phyloP scores from a whole-genome alignment of 2,888 invertebrate genomes.

The Ferdinandea cuprea region DNA sequence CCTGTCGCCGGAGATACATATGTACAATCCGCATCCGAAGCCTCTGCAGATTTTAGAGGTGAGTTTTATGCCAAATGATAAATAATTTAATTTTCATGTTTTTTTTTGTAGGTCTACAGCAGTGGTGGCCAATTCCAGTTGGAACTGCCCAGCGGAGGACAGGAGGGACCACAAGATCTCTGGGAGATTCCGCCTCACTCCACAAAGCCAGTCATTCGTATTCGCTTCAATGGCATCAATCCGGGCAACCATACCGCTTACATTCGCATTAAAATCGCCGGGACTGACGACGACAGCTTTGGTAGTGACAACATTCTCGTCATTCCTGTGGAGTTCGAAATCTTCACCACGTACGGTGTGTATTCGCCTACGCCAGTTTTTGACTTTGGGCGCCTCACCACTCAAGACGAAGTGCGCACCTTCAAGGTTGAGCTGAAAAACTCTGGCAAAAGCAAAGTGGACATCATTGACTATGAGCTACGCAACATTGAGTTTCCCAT shows the following conservation, averaged over 20 bases:
- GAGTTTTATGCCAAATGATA: slow-evolving; percentile 25
- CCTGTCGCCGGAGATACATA: slow-evolving; percentile 93
- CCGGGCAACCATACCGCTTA: slow-evolving; percentile 94
- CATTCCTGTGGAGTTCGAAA: slow-evolving; percentile 93
- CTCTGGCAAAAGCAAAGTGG: slow-evolving; percentile 75
- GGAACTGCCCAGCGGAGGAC: slow-evolving; percentile 90
- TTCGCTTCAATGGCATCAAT: slow-evolving; percentile 90
- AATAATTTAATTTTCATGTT: neutral
- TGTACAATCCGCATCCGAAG: slow-evolving; percentile 96
- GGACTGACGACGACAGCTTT: slow-evolving; percentile 70
- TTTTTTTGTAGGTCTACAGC: slow-evolving; percentile 87
- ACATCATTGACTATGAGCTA: slow-evolving; percentile 75
- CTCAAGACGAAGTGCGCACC: slow-evolving; percentile 86
- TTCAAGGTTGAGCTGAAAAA: slow-evolving; percentile 82
- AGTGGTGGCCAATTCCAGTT: slow-evolving; percentile 95
- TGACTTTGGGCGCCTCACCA: slow-evolving; percentile 92
- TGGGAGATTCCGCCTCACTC: slow-evolving; percentile 97
- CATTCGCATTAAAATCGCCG: slow-evolving; percentile 85
- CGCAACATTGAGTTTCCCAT: slow-evolving; percentile 72
- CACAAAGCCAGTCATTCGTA: slow-evolving; percentile 93
- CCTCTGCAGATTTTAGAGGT: slow-evolving; percentile 93
- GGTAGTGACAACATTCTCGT: slow-evolving; percentile 84
- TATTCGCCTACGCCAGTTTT: slow-evolving; percentile 90
- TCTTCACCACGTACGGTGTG: slow-evolving; percentile 87
- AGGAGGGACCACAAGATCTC: slow-evolving; percentile 90